Conservation (phyloP, 2,113 vertebrate species). For the Dasyprocta punctata region DNA sequence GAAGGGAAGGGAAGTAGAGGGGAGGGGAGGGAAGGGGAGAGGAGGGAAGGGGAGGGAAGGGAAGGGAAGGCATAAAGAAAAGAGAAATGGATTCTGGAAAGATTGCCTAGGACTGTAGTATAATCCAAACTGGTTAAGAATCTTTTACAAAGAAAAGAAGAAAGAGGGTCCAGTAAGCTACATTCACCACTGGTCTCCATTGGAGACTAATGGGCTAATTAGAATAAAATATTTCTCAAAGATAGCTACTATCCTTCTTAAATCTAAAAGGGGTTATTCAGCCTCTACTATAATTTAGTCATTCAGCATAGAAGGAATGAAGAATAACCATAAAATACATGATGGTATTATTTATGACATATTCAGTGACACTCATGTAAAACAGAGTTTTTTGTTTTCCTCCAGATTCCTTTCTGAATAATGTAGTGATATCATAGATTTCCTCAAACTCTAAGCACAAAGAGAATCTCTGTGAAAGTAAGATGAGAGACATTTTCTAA, state of each 20-base stretch:
- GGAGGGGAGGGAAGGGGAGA: fast-evolving
- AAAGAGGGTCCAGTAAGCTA: constrained; percentile 77
- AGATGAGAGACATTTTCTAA: constrained; percentile 73
- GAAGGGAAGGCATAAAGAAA: background rate
- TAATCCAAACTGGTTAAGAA: constrained; percentile 79
- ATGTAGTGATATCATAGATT: constrained; percentile 74
- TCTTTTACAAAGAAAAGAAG: constrained; percentile 82
- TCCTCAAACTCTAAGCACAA: constrained; percentile 64
- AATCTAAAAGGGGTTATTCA: constrained; percentile 86
- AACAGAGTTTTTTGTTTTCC: constrained; percentile 75
- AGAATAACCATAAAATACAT: constrained; percentile 83
- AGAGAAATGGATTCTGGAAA: constrained; percentile 66
- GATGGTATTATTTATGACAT: constrained; percentile 79
- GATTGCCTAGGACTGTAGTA: constrained; percentile 67
- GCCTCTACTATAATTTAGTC: constrained; percentile 84
- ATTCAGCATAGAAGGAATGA: constrained; percentile 82
- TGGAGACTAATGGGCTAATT: constrained; percentile 86
- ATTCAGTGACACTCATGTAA: constrained; percentile 64
- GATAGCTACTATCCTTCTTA: constrained; percentile 82
- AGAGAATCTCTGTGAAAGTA: constrained; percentile 73
- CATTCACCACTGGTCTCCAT: constrained; percentile 81
- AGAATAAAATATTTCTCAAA: constrained; percentile 86
- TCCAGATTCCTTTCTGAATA: constrained; percentile 68
- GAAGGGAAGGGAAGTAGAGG: background rate
- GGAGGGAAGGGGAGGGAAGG: fast-evolving